Evolutionary conservation across 2,797 vertebrate species (phyloP).

Genomic region (Sciurus carolinensis): DNA sequence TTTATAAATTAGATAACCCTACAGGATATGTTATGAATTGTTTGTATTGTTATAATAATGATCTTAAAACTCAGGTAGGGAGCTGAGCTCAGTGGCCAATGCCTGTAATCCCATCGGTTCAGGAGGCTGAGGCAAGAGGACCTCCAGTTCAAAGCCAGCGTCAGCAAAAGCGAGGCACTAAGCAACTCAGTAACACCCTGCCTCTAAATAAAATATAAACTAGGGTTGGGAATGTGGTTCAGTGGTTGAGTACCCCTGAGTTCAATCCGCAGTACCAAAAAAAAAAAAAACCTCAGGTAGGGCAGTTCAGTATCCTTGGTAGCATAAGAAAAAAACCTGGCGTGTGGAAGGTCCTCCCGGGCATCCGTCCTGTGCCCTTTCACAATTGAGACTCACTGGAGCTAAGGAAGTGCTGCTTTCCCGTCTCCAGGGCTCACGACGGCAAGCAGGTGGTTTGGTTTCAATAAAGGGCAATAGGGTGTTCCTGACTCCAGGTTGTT

Average conservation of each 20-base stretch:
- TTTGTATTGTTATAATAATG: not conserved
- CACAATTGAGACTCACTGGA: fast-evolving
- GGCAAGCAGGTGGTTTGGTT: not conserved
- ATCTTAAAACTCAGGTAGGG: not conserved
- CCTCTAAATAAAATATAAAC: too few species aligned
- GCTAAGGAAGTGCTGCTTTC: not conserved
- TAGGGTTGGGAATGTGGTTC: too few species aligned
- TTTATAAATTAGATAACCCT: not conserved
- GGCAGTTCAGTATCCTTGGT: not conserved
- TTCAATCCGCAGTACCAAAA: too few species aligned
- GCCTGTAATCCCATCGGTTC: too few species aligned
- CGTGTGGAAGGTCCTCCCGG: not conserved
- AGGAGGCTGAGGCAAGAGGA: too few species aligned
- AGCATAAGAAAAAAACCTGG: not conserved
- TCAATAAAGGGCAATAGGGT: fast-evolving
- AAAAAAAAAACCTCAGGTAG: too few species aligned
- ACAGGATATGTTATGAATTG: not conserved
- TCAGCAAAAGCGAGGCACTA: too few species aligned
- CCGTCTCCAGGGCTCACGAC: not conserved
- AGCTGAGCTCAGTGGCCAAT: too few species aligned
- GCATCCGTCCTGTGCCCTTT: not conserved
- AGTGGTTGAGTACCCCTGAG: too few species aligned
- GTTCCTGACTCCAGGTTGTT: not conserved
- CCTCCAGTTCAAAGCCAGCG: too few species aligned
- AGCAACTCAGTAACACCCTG: too few species aligned